Base-by-base conservation (phyloP, 2,113 vertebrate species). In the Rhinichthys klamathensis region DNA sequence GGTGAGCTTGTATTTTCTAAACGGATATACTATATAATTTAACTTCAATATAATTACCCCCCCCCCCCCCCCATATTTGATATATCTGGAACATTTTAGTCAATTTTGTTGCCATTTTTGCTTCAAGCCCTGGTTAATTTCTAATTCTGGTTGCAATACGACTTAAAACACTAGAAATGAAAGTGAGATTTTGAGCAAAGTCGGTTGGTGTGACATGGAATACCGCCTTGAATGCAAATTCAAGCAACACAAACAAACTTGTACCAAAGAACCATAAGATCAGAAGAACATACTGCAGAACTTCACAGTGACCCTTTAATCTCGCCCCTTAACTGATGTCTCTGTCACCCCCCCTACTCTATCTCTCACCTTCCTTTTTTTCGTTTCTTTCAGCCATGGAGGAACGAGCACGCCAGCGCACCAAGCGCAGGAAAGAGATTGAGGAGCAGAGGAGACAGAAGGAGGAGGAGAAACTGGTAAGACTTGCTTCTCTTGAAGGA, bases 381-480 rank as follows among this genome's bases (percentile, higher is more conserved):
- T 77, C 82, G 21, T 30, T 41, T 83, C 21, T 25, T 84, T 49
- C 91, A 99, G 98, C 96, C 60, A 99, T 99, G 97, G 96, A 98
- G 91, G 95, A 95, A 87, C 96, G 97, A 83, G 97, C 97, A 13
- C 88, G 46, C 46, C 95, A 94, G 85, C 94, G 98, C 1, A 93
- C 94, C 56, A 95, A 96, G 92, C 92, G 93, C 73, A 96, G 91
- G 92, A 96, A 82, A 86, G 92, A 96, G 92, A 89, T 96, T 58
- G 95, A 97, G 89, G 96, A 96, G 89, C 91, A 91, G 78, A 98
- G 95, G 90, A 95, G 88, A 88, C 95, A 67, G 90, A 95, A 92
- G 90, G 94, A 97, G 88, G 95, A 98, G 16, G 95, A 97, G 69
- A 98, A 94, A 92, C 54, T 89, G 30, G 8, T 92, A 86, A 89